Evolutionary conservation across 2,113 vertebrate genomes (phyloP).

Genomic region (Notothenia coriiceps): DNA sequence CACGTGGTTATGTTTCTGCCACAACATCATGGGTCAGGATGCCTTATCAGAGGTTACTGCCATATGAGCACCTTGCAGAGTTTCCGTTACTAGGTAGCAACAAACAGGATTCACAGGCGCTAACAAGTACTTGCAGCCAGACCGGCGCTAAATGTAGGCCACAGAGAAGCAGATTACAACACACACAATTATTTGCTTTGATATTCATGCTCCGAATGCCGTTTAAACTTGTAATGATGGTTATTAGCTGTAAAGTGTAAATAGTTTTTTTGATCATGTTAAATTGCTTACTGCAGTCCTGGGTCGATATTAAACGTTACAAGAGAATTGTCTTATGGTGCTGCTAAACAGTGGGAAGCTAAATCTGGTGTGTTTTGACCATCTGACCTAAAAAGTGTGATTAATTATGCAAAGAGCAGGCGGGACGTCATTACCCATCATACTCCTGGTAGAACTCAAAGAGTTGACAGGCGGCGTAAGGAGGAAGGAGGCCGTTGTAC

Average conservation of each 20-base stretch:
- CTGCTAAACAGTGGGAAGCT: conserved; percentile 8
- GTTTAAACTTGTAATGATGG: no score
- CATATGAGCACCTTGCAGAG: no score
- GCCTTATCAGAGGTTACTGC: no score
- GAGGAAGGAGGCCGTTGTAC: conserved; percentile 87
- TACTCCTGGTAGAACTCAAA: conserved; percentile 89
- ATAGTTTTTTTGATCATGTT: conserved; percentile 18
- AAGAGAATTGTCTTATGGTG: conserved; percentile 6
- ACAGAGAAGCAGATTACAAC: no score
- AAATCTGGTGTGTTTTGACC: conserved; percentile 20
- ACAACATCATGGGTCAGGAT: no score
- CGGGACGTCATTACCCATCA: conserved; percentile 85
- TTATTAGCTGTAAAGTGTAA: conserved; percentile 13
- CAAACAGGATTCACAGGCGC: no score
- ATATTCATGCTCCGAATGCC: no score
- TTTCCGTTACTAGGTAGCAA: no score
- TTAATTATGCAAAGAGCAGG: conserved; percentile 53
- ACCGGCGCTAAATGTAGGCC: no score
- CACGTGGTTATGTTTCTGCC: no score
- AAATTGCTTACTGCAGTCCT: conserved; percentile 42
- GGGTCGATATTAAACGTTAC: conserved; percentile 20
- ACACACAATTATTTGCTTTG: no score
- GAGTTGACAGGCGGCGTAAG: conserved; percentile 90
- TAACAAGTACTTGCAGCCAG: no score
- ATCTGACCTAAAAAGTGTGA: conserved; percentile 57